Percentiles rank a stretch among this genome's conserved stretches.
Conservation (phyloP, 1,140 invertebrate species). For the Macrocentrus cingulum region DNA sequence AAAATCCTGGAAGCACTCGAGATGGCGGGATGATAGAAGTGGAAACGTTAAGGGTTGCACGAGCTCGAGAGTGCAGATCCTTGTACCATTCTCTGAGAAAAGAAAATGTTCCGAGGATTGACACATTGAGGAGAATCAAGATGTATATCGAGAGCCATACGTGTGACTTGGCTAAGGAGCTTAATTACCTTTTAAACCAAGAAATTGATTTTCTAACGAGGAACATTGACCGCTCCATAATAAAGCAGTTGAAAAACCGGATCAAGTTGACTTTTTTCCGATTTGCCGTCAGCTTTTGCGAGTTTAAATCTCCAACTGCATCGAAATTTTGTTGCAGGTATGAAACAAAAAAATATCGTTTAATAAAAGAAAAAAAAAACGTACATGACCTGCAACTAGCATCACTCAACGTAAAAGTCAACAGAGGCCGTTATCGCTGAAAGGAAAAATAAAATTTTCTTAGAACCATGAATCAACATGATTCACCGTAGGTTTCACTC, state of each 20-base stretch:
- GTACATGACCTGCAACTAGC: too few species aligned
- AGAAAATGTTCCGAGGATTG: conserved; percentile 57
- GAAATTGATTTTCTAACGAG: conserved; percentile 63
- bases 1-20: conserved; percentile 19
- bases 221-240: conserved; percentile 54
- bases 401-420: too few species aligned
- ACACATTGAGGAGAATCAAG: conserved; percentile 61
- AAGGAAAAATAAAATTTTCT: too few species aligned
- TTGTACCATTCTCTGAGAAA: conserved; percentile 62
- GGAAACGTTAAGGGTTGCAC: conserved; percentile 66
- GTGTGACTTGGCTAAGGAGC: conserved; percentile 60
- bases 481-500: too few species aligned
- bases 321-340: conserved; percentile 13
- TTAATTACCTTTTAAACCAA: conserved; percentile 64
- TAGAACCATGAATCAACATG: too few species aligned
- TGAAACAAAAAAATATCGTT: neutral
- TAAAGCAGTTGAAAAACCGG: conserved; percentile 64
- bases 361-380: too few species aligned
- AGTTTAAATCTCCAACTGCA: neutral
- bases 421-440: too few species aligned
- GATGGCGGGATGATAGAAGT: conserved; percentile 62
- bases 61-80: conserved; percentile 63
- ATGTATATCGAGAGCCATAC: conserved; percentile 55
- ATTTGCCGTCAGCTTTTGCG: conserved; percentile 18
- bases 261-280: conserved; percentile 39